These are phyloP conservation scores for Aplocera efformata DNA, from an alignment of 2,888 invertebrate genomes.

Conservation along the genomic window DNA sequence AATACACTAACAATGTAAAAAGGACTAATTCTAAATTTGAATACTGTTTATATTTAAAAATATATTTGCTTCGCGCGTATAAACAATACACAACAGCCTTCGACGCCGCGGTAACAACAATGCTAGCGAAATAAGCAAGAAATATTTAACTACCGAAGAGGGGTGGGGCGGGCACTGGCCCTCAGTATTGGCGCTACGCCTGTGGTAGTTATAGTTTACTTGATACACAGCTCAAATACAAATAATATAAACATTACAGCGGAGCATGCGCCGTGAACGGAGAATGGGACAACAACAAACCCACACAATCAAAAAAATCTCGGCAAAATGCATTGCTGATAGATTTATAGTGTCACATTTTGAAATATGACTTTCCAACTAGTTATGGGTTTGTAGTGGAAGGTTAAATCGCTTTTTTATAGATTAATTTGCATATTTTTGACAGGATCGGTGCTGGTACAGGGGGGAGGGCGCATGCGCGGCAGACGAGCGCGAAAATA, in stretches of 20 bases:
- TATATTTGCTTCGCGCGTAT: conserved; percentile 69
- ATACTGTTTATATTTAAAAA: conserved; percentile 48
- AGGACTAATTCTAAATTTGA: conserved; percentile 16
- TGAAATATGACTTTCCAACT: conserved; percentile 39
- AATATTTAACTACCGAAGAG: conserved; percentile 80
- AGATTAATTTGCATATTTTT: conserved; percentile 78
- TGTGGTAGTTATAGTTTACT: conserved; percentile 82
- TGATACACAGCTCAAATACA: conserved; percentile 82
- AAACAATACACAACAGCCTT: conserved; percentile 79
- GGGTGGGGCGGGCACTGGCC: conserved; percentile 74
- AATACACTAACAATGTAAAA: conserved; percentile 16
- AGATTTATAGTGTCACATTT: conserved; percentile 33
- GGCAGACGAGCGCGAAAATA: conserved; percentile 50
- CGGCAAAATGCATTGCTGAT: conserved; percentile 29
- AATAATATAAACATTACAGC: conserved; percentile 81
- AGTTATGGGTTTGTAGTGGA: conserved; percentile 49
- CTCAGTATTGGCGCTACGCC: conserved; percentile 79
- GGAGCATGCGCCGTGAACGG: conserved; percentile 70
- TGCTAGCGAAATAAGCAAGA: conserved; percentile 82
- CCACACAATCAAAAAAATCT: conserved; percentile 10
- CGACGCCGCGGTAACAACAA: conserved; percentile 78
- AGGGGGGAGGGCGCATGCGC: conserved; percentile 61
- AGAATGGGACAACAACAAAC: conserved; percentile 62
- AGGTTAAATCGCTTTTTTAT: conserved; percentile 67
- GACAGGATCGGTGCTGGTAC: conserved; percentile 55